Evolutionary conservation across 2,888 invertebrate genomes (phyloP).

Genomic region (Trachelus troglodyta): DNA sequence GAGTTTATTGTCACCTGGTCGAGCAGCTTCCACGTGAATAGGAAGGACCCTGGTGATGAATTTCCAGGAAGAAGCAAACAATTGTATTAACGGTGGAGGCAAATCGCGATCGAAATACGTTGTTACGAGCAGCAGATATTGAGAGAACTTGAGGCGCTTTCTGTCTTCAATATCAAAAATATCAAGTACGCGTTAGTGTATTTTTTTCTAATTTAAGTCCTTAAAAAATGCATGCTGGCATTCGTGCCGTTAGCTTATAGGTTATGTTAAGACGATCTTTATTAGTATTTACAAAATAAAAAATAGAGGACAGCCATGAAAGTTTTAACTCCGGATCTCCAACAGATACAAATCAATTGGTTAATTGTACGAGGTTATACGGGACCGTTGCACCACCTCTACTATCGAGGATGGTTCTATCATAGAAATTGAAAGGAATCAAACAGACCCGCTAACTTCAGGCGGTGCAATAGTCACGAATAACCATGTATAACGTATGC

Average conservation of each 20-base stretch:
- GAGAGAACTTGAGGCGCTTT: neutral
- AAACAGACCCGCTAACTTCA: too few species aligned
- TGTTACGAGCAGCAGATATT: neutral
- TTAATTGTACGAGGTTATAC: neutral
- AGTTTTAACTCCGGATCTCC: neutral
- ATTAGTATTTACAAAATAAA: slow-evolving; percentile 47
- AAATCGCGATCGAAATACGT: neutral
- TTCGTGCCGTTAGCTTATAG: slow-evolving; percentile 26
- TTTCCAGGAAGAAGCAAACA: neutral
- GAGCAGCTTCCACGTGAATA: neutral
- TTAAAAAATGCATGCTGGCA: neutral
- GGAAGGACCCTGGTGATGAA: neutral
- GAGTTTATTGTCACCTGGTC: neutral
- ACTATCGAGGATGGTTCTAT: neutral
- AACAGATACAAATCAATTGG: neutral
- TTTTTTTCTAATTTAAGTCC: neutral
- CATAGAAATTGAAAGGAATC: too few species aligned
- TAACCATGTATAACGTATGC: neutral
- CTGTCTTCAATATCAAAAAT: neutral
- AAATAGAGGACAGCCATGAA: neutral
- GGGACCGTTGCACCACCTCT: neutral
- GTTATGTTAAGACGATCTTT: slow-evolving; percentile 32
- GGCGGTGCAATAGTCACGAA: too few species aligned
- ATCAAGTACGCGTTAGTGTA: neutral
- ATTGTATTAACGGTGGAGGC: neutral